Evolutionary conservation across 2,888 invertebrate genomes (phyloP).

Genomic region (Calameuta filiformis): DNA sequence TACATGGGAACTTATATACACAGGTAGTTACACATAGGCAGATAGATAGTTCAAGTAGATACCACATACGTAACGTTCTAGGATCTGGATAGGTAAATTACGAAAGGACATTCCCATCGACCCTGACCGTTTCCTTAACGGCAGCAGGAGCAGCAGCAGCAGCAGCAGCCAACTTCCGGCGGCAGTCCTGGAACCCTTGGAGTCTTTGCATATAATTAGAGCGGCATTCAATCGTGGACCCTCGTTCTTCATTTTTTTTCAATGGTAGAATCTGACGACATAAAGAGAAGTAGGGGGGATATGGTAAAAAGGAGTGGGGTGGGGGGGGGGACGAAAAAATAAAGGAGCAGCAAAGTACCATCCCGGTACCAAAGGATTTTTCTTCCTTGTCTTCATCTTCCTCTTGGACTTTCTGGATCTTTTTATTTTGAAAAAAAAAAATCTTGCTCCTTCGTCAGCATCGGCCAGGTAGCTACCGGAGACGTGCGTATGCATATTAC

Average conservation of each 20-base stretch:
- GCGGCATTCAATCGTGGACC: conserved; percentile 54
- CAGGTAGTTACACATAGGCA: neutral
- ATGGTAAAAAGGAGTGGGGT: too few relatives aligned
- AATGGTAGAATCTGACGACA: conserved; percentile 7
- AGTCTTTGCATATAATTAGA: conserved; percentile 64
- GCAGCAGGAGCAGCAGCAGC: neutral
- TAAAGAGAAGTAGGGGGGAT: neutral
- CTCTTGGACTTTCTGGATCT: neutral
- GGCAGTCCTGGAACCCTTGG: neutral
- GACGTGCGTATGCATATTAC: conserved; percentile 54
- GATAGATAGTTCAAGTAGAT: neutral
- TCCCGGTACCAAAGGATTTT: neutral
- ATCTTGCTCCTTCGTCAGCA: conserved; percentile 39
- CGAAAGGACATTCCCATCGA: neutral
- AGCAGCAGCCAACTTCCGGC: neutral
- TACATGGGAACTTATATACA: neutral
- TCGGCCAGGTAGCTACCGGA: conserved; percentile 46
- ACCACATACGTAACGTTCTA: neutral
- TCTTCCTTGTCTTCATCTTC: neutral
- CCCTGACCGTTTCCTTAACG: neutral
- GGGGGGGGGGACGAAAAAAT: neutral
- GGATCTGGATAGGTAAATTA: neutral
- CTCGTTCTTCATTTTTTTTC: conserved; percentile 27
- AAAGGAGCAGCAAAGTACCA: neutral
- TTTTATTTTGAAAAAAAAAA: neutral